Evolutionary conservation across 1,140 invertebrate genomes (phyloP), one percentile per base, ranked within the genome.

Genomic region (Drosophila simulans): DNA sequence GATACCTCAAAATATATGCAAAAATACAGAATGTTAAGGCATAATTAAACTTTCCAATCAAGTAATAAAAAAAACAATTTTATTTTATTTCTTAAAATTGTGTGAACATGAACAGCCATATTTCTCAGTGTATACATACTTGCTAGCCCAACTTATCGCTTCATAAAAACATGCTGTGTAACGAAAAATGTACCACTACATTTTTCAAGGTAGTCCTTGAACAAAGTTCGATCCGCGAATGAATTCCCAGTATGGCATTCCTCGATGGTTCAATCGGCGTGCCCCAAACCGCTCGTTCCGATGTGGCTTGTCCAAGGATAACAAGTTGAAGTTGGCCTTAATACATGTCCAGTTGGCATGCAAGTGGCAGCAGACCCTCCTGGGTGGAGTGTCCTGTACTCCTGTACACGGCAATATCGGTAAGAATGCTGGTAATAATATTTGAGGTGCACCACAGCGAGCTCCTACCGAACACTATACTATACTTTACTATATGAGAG

Each of bases 361-460:
- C 53, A 60, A 80, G 55, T 75, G 70, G 71, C 56, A 57, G 68
- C 60, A 13, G 43, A 8, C n/a, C 20, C 27, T 37, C 45, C 58
- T 5, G 25, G 35, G 17, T n/a, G 17, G 35, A 43, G 46, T 52
- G 66, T 74, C 55, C 66, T 66, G 63, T 80, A 68, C 56, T 74
- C 55, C 66, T 66, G 63, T 80, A 68, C 59, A 85, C 74, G 69
- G 68, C 82, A 85, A 85, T 88, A 86, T 82, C 82, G 65, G 74
- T 79, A 75, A 88, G 80, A 86, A 86, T 86, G 75, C 79, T 65
- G 66, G 83, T 88, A 86, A 86, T 86, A 86, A 86, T 86, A 86
- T 86, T 86, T 86, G 82, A 86, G 83, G 82, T 82, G 74, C 62
- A 60, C 74, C 78, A 64, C 78, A 82, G 72, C 68, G 74, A 66